Base-by-base conservation (phyloP, 2,113 vertebrate species). In the Saimiri boliviensis region DNA sequence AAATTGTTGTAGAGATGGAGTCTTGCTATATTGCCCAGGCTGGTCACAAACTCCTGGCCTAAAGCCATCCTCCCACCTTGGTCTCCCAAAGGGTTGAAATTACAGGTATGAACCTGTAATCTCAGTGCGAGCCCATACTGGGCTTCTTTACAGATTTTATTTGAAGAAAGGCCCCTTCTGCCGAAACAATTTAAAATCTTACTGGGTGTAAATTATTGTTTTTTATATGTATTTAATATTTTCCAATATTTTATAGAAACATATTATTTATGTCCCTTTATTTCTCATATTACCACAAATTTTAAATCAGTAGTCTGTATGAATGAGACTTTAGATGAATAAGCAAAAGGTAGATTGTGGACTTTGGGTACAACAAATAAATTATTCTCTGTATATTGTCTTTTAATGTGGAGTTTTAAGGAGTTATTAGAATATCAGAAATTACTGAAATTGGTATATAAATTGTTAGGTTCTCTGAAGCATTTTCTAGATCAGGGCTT, bases 171-270 rank as follows among this genome's bases (percentile, higher is more conserved):
- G 8, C 84, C 8, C 60, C 17, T 86, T 89, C 30, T 58, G 17
- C 8, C 76, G 35, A 91, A 30, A 45, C 63, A 92, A 54, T 81
- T 96, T 90, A 23, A 94, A 96, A 90, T 96, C 32, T 90, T 97
- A 7, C 73, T 83, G 11, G 40, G 5, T 94, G 0, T 80, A 93
- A 83, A 76, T 91, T 54, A 42, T 89, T 76, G 3, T 20, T 1
- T 76, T 93, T 90, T 88, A 90, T 49, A 27, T 56, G 70, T 96
- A 40, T 86, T 92, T 88, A 80, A n/a, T 86, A 58, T 77, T 94
- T 96, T 54, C 19, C 1, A 91, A 52, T 14, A 58, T 77, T 52
- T 94, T 94, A 32, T 17, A 63, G 56, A 68, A 80, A 49, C 20
- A 45, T 70, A 70, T 35, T 63, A 66, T 73, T 81, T 40, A 37